Conservation (phyloP, 2,113 vertebrate species). For the Heterotis niloticus region DNA sequence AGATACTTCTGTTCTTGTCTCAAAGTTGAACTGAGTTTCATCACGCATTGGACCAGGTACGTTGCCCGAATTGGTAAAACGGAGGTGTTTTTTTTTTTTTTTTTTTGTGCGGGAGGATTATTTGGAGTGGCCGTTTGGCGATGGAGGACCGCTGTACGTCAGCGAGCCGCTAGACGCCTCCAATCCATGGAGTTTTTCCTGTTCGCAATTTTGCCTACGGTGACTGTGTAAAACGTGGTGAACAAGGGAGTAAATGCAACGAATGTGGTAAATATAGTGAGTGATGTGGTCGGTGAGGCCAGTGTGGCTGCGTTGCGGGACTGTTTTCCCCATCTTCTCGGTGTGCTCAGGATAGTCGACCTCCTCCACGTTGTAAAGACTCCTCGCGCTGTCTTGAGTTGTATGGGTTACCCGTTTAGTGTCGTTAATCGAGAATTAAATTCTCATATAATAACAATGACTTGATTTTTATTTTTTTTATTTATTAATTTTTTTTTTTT, state of each 20-base stretch:
- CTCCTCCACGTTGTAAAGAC: background rate
- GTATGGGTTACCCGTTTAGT: too few relatives aligned
- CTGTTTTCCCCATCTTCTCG: background rate
- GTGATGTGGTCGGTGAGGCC: too few relatives aligned
- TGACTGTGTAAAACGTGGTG: background rate
- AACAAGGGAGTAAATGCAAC: too few relatives aligned
- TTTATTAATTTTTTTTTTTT: too few relatives aligned
- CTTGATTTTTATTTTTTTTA: too few relatives aligned
- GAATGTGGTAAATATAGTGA: too few relatives aligned
- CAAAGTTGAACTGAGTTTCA: constrained; percentile 22
- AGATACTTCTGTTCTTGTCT: constrained; percentile 34
- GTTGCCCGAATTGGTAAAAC: constrained; percentile 22
- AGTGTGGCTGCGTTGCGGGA: background rate
- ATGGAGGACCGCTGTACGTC: constrained; percentile 48
- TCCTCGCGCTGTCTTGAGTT: constrained; percentile 3
- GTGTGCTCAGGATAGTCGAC: background rate
- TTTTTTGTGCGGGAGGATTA: constrained; percentile 60
- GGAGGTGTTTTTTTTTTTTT: constrained; percentile 17
- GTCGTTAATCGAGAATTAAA: too few relatives aligned
- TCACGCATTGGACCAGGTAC: constrained; percentile 50
- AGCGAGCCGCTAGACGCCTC: constrained; percentile 49
- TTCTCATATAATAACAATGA: too few relatives aligned
- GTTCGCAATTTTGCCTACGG: background rate
- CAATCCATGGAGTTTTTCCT: constrained; percentile 17
- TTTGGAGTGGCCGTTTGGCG: constrained; percentile 60